Evolutionary conservation across 2,888 invertebrate species (phyloP).

Genomic region (Trimorus sp.): DNA sequence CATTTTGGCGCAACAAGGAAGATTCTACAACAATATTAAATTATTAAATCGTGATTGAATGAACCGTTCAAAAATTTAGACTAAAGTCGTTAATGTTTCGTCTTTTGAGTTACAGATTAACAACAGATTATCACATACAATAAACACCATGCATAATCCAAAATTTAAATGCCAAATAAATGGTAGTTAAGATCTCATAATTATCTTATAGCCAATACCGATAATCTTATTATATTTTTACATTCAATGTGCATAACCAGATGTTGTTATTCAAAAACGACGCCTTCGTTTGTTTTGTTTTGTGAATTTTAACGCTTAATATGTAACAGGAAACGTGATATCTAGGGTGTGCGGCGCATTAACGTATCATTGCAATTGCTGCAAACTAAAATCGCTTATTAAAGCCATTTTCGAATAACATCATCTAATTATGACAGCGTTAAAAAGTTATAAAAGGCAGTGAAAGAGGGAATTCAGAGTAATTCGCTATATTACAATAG

Average conservation of each 20-base stretch:
- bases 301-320: background rate
- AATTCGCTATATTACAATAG: constrained; percentile 64
- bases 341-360: constrained; percentile 5
- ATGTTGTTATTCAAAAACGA: constrained; percentile 48
- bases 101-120: constrained; percentile 41
- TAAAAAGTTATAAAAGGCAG: constrained; percentile 55
- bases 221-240: constrained; percentile 59
- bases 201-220: constrained; percentile 51
- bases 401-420: constrained; percentile 55
- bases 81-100: constrained; percentile 51
- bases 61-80: constrained; percentile 23
- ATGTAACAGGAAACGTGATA: background rate
- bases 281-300: background rate
- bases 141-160: constrained; percentile 52
- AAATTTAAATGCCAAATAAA: constrained; percentile 50
- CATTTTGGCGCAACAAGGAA: constrained; percentile 41
- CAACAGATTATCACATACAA: constrained; percentile 58
- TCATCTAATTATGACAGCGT: constrained; percentile 56
- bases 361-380: constrained; percentile 3
- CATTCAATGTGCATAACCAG: constrained; percentile 36
- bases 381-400: background rate
- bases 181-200: constrained; percentile 36
- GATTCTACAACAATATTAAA: constrained; percentile 42
- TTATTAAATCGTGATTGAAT: constrained; percentile 28
- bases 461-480: constrained; percentile 55